Conservation (phyloP, 2,113 vertebrate genomes). For the Rhinolophus sinicus region DNA sequence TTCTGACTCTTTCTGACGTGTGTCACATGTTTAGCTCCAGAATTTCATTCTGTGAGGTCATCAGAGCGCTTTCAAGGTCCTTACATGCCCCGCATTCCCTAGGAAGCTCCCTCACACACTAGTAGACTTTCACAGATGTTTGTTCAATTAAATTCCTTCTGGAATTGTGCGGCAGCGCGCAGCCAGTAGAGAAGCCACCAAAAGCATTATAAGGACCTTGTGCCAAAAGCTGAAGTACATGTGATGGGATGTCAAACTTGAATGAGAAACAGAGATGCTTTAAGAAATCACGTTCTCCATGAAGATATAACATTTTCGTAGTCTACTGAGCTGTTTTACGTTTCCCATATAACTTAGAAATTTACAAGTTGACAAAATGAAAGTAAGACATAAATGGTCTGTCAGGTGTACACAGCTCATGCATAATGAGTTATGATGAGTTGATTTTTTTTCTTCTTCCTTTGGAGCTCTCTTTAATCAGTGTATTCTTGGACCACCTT, state of each 20-base stretch:
- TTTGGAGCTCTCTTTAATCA: neutral
- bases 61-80: neutral
- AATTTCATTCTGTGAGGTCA: neutral
- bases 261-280: neutral
- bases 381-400: rapidly evolving
- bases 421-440: rapidly evolving
- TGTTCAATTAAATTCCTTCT: neutral
- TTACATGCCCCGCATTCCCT: neutral
- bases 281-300: neutral
- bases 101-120: neutral
- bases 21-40: neutral
- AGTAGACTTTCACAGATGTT: neutral
- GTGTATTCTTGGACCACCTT: neutral
- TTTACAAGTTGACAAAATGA: neutral
- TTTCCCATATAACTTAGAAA: neutral
- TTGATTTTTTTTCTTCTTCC: neutral
- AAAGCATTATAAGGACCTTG: too few species aligned
- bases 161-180: too few species aligned
- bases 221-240: neutral
- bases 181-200: neutral
- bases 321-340: neutral
- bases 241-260: too few species aligned
- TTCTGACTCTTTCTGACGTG: neutral
- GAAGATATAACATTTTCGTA: neutral
- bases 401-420: rapidly evolving